Conservation (phyloP, 2,113 vertebrate genomes). For the Sturnira hondurensis region DNA sequence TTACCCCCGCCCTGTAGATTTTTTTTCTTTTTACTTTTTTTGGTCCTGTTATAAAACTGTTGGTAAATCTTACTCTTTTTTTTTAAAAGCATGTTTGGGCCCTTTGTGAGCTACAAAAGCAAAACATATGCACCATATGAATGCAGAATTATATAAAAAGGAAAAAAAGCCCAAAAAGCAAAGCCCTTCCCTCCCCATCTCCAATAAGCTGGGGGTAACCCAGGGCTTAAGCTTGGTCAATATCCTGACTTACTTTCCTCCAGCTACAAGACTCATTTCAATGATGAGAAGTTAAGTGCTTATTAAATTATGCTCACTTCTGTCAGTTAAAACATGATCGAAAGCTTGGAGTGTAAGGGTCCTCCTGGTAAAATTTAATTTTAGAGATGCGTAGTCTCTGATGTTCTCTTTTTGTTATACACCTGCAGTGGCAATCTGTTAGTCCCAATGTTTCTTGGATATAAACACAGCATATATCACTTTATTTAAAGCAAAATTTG, state of each 20-base stretch:
- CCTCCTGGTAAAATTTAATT: slow-evolving; percentile 49
- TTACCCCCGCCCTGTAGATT: background rate
- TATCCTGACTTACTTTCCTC: background rate
- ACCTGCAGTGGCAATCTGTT: background rate
- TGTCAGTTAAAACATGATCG: background rate
- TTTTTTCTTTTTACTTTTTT: background rate
- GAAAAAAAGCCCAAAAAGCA: too few species aligned
- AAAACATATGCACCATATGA: background rate
- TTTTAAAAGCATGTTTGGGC: background rate
- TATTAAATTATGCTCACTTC: slow-evolving; percentile 8
- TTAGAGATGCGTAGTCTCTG: background rate
- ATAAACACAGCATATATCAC: slow-evolving; percentile 50
- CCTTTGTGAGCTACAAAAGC: background rate
- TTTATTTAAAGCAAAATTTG: slow-evolving; percentile 77
- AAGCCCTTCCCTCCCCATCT: background rate
- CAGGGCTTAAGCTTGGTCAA: background rate
- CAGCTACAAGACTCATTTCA: background rate
- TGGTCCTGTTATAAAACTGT: background rate
- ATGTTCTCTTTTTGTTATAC: background rate
- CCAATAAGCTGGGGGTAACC: background rate
- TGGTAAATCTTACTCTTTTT: background rate
- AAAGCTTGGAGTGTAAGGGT: background rate
- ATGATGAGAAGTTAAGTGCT: background rate
- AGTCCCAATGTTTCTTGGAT: slow-evolving; percentile 42
- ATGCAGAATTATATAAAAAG: background rate